Conservation (phyloP, 2,888 invertebrate genomes). For the Acleris cristana region DNA sequence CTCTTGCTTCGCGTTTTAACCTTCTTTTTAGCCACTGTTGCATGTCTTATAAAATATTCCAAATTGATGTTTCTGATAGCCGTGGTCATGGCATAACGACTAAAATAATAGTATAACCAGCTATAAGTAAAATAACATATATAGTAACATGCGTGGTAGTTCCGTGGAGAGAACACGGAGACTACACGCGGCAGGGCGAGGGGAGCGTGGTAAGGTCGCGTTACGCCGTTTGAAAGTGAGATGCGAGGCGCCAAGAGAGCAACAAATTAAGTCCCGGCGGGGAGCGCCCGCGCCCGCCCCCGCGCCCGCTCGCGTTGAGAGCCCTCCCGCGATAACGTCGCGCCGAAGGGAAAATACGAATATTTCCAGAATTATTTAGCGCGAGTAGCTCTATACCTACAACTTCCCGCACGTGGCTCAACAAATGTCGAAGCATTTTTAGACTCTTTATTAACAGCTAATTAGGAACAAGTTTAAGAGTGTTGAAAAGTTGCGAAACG, state of each 20-base stretch:
- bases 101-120: constrained; percentile 6
- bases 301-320: constrained; percentile 55
- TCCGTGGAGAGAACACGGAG: constrained; percentile 59
- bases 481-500: constrained; percentile 39
- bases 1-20: no score
- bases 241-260: constrained; percentile 83
- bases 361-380: constrained; percentile 79
- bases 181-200: constrained; percentile 61
- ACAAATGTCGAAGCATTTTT: constrained; percentile 71
- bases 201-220: constrained; percentile 79
- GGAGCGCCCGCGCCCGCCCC: constrained; percentile 63
- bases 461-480: constrained; percentile 69
- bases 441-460: constrained; percentile 59
- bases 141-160: constrained; percentile 12
- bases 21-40: no score
- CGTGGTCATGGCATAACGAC: no score
- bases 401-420: constrained; percentile 73
- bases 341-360: constrained; percentile 79
- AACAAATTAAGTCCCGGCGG: constrained; percentile 83
- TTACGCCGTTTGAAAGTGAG: constrained; percentile 83
- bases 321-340: constrained; percentile 76
- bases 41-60: no score
- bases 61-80: no score
- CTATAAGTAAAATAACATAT: constrained; percentile 16
- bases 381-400: constrained; percentile 68